A percentile compares a stretch with the other conserved stretches of the same genome.
These are phyloP conservation scores for Cheirogaleus medius DNA, from an alignment of 2,113 vertebrate species.

Conservation along the genomic window DNA sequence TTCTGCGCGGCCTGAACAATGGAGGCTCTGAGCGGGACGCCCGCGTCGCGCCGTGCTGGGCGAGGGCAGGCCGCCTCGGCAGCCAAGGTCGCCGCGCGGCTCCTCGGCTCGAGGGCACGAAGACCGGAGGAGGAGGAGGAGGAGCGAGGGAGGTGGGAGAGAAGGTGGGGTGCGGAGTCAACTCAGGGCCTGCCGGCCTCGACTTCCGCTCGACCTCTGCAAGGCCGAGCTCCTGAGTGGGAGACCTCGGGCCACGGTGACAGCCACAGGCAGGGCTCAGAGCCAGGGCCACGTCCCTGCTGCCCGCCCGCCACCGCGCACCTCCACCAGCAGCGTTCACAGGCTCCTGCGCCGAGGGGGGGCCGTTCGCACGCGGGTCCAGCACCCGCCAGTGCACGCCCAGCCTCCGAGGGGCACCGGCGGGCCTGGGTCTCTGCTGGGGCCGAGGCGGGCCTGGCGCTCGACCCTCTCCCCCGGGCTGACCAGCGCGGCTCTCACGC, in stretches of 20 bases:
- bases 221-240: accelerated
- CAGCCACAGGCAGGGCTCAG: background rate
- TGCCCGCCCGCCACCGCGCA: accelerated
- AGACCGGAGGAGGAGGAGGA: background rate
- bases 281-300: background rate
- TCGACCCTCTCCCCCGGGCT: accelerated
- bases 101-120: background rate
- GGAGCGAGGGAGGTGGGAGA: background rate
- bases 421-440: background rate
- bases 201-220: background rate
- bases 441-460: accelerated
- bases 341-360: accelerated
- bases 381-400: accelerated
- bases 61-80: background rate
- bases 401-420: background rate
- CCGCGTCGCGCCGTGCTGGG: background rate
- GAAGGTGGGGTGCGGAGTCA: background rate
- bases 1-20: conserved; percentile 17
- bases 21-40: background rate
- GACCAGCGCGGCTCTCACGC: accelerated
- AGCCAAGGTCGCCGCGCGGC: accelerated
- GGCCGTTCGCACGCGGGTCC: accelerated
- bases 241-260: background rate
- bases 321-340: background rate
- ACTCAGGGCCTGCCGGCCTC: accelerated